phyloP scores from a whole-genome alignment of 2,113 vertebrate genomes.

The Stegastes partitus region DNA sequence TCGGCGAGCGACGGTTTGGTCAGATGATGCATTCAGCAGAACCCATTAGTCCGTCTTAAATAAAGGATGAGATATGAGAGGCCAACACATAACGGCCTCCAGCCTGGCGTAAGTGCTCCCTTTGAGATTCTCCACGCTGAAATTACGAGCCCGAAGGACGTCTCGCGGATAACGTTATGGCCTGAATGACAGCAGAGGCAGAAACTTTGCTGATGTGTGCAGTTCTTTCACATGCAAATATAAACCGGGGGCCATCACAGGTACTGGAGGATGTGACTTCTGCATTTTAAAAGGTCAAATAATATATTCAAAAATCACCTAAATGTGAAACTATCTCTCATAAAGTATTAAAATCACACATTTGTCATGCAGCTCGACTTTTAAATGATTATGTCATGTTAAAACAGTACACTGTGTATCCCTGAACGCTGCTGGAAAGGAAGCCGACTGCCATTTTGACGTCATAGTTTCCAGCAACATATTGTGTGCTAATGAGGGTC shows the following conservation, averaged over 20 bases:
- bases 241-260: background rate
- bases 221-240: constrained; percentile 32
- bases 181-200: constrained; percentile 31
- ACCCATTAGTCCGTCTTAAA: constrained; percentile 64
- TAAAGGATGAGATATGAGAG: constrained; percentile 64
- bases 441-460: constrained; percentile 35
- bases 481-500: constrained; percentile 72
- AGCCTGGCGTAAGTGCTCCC: constrained; percentile 36
- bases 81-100: constrained; percentile 13
- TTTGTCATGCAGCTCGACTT: background rate
- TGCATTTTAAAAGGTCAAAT: background rate
- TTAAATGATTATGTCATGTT: constrained; percentile 10
- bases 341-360: constrained; percentile 5
- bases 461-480: constrained; percentile 72
- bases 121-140: constrained; percentile 23
- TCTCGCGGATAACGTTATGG: constrained; percentile 24
- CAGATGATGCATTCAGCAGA: constrained; percentile 42
- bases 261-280: background rate
- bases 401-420: constrained; percentile 4
- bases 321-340: constrained; percentile 7
- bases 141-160: constrained; percentile 14
- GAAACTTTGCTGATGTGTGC: constrained; percentile 36
- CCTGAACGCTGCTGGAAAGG: constrained; percentile 26
- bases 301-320: background rate
- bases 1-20: constrained; percentile 27